These are phyloP conservation scores for Laticauda colubrina DNA, from an alignment of 2,113 vertebrate species.

Conservation along the genomic window DNA sequence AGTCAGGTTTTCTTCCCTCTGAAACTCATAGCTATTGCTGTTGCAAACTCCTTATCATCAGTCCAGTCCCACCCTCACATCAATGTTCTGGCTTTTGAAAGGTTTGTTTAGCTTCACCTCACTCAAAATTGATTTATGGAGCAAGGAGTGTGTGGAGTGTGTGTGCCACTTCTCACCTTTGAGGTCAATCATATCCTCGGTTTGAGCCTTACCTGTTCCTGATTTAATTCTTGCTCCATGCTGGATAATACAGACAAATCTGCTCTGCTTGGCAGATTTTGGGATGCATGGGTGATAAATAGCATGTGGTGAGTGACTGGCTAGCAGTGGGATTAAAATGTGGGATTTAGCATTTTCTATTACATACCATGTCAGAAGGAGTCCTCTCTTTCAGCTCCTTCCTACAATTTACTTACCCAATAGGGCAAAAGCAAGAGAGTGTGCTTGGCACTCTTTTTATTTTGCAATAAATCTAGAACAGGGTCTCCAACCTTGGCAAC, in stretches of 20 bases:
- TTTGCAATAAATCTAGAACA: neutral
- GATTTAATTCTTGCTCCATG: neutral
- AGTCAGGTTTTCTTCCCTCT: slow-evolving; percentile 40
- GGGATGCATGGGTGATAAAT: neutral
- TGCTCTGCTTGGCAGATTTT: neutral
- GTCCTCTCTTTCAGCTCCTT: neutral
- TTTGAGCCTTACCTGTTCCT: neutral
- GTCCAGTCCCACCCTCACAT: slow-evolving; percentile 8
- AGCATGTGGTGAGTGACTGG: slow-evolving; percentile 9
- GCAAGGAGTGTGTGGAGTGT: neutral
- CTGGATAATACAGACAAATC: neutral
- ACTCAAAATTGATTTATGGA: slow-evolving; percentile 26
- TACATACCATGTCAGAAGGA: neutral
- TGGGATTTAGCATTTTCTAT: slow-evolving; percentile 10
- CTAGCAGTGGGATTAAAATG: neutral
- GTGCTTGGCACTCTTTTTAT: neutral
- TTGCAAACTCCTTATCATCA: slow-evolving; percentile 45
- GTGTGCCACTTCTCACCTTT: neutral
- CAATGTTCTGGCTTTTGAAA: slow-evolving; percentile 48
- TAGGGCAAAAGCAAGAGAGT: neutral
- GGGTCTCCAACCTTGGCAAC: too few relatives aligned
- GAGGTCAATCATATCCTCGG: neutral
- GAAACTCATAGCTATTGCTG: neutral
- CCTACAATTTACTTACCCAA: neutral
- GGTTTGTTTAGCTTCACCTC: slow-evolving; percentile 52